Base-by-base conservation (phyloP, 53 echinoderm and acorn worm species). In the Patiria pectinifera region DNA sequence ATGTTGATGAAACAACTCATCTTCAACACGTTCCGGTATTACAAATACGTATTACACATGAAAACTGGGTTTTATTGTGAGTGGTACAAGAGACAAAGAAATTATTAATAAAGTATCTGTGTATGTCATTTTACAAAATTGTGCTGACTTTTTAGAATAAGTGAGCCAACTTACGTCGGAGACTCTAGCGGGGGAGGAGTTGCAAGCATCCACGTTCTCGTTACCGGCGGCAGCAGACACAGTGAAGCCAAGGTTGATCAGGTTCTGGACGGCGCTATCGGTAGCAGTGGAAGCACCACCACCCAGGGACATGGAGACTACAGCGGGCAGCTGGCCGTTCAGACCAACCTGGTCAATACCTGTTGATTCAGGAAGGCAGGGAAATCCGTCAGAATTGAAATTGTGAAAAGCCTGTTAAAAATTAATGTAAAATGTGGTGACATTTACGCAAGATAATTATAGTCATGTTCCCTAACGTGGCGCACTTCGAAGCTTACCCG, bases 251-350 rank as follows among this genome's bases (percentile, higher is more conserved):
- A 76, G 62, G 59, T 62, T 75, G 80, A 71, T 61, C 76, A 94
- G 62, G 69, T 46, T 89, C 69, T 62, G 4, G 62, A 91, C 91
- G 63, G 91, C 94, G 16, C 11, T 76, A 62, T 91, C 84, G 18
- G 69, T 69, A 4, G 85, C 48, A 24, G 35, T 11, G 6, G 91
- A 91, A 2, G 85, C 70, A 48, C 77, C 71, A n/a, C 89, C 89
- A 72, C 75, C 93, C 15, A 93, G 61, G 22, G 93, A 93, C 93
- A 93, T 93, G 23, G 94, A 91, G 45, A 94, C 85, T 1, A 94
- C 90, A 11, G 89, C 91, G 21, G 91, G 91, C 45, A 59, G 91
- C 62, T 59, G 48, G 13, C 85, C 91, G 69, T 93, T 80, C 14
- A 19, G 10, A 5, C 87, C 71, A 45, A 93, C 76, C 21, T 88